Conservation (phyloP, 2,797 vertebrate genomes). For the Tolypeutes matacus region DNA sequence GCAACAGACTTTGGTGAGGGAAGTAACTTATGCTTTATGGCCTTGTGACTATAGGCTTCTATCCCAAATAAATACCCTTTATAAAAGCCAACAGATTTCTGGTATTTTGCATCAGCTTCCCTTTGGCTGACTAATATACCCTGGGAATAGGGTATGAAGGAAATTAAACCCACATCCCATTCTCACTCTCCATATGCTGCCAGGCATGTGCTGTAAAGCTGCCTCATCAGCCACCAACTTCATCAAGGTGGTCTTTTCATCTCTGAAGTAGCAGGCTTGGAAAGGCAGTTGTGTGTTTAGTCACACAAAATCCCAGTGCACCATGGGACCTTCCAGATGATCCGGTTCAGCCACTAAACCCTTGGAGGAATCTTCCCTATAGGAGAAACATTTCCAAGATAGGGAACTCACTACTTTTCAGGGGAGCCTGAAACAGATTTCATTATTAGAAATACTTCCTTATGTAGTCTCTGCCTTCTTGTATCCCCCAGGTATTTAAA, state of each 20-base stretch:
- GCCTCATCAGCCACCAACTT: not conserved
- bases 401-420: not conserved
- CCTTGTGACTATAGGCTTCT: too few species aligned
- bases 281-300: not conserved
- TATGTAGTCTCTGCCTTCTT: not conserved
- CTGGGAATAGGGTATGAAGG: not conserved
- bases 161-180: not conserved
- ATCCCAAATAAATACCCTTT: too few species aligned
- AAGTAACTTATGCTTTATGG: too few species aligned
- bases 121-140: too few species aligned
- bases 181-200: rapidly evolving
- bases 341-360: too few species aligned
- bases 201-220: not conserved
- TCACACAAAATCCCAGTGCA: not conserved
- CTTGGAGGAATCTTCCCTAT: not conserved
- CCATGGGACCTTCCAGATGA: not conserved
- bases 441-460: not conserved
- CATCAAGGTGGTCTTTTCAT: not conserved
- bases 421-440: not conserved
- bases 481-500: not conserved
- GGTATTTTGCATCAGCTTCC: too few species aligned
- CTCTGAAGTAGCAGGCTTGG: not conserved
- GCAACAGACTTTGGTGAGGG: too few species aligned
- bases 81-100: too few species aligned
- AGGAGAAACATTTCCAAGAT: too few species aligned